A percentile compares a stretch with the other conserved stretches of the same genome.
phyloP scores from a whole-genome alignment of 2,888 invertebrate species.

The Andrena camellia region DNA sequence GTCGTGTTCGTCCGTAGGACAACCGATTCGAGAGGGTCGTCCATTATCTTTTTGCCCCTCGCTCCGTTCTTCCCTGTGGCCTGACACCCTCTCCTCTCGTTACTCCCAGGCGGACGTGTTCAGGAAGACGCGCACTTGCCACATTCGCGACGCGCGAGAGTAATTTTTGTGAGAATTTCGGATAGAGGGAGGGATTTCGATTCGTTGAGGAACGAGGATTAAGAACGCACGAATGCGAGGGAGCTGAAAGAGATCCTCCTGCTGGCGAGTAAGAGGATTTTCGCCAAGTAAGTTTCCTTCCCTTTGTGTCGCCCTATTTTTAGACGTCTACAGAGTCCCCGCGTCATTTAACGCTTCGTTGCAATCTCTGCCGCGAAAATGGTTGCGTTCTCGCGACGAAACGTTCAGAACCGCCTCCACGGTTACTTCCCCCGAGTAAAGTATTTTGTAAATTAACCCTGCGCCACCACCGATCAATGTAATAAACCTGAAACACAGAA shows the following conservation, averaged over 20 bases:
- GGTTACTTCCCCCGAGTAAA: not conserved
- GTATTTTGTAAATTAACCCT: not conserved
- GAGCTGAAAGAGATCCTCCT: conserved; percentile 6
- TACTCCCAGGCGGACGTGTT: conserved; percentile 24
- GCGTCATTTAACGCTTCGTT: conserved; percentile 18
- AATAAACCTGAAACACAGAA: no score
- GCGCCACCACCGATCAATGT: no score
- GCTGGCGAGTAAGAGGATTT: conserved; percentile 37
- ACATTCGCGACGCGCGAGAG: conserved; percentile 12
- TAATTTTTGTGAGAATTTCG: conserved; percentile 1
- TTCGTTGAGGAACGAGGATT: conserved; percentile 32
- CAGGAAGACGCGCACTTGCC: conserved; percentile 30
- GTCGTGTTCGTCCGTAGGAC: conserved; percentile 39
- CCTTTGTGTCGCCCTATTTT: not conserved
- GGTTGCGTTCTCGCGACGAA: not conserved
- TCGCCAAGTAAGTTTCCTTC: not conserved
- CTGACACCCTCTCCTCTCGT: conserved; percentile 25
- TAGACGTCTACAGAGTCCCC: not conserved
- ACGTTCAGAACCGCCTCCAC: not conserved
- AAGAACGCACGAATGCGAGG: conserved; percentile 18
- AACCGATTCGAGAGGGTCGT: conserved; percentile 39
- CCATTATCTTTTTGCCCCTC: conserved; percentile 42
- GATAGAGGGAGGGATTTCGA: conserved; percentile 20
- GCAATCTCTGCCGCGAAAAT: not conserved
- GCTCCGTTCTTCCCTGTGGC: not conserved